These are phyloP conservation scores for Megathymus violae DNA, from an alignment of 1,140 invertebrate species.

Conservation along the genomic window DNA sequence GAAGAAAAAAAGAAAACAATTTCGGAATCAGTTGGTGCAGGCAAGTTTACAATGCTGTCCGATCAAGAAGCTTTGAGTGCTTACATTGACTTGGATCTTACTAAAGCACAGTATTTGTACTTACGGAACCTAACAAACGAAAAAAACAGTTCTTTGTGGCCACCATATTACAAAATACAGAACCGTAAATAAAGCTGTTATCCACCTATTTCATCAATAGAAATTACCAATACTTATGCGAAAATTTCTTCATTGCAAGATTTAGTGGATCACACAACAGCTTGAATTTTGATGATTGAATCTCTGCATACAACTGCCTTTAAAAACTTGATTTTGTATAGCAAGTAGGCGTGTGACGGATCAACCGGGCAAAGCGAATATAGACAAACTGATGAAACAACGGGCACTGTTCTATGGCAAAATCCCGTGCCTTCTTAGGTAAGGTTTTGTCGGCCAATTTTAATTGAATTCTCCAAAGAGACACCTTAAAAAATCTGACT, in stretches of 20 bases:
- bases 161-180: conserved; percentile 15
- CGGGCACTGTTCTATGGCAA: not conserved
- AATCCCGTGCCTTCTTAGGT: too few relatives aligned
- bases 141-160: conserved; percentile 12
- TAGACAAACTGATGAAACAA: not conserved
- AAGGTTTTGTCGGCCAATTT: too few relatives aligned
- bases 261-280: conserved; percentile 8
- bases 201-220: conserved; percentile 9
- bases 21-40: conserved; percentile 10
- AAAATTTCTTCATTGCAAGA: not conserved
- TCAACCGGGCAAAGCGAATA: conserved; percentile 13
- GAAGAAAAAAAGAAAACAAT: conserved; percentile 15
- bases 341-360: conserved; percentile 4
- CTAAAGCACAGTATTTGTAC: conserved; percentile 31
- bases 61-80: conserved; percentile 17
- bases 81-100: conserved; percentile 28
- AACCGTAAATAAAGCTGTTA: conserved; percentile 5
- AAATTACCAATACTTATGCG: conserved; percentile 12
- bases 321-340: conserved; percentile 2
- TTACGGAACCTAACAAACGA: conserved; percentile 7
- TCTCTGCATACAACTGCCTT: conserved; percentile 2
- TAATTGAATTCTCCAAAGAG: too few relatives aligned
- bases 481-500: too few relatives aligned
- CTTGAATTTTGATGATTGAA: conserved; percentile 11
- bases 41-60: conserved; percentile 1